Conservation (phyloP, 2,797 vertebrate genomes). For the Eremophila alpestris region DNA sequence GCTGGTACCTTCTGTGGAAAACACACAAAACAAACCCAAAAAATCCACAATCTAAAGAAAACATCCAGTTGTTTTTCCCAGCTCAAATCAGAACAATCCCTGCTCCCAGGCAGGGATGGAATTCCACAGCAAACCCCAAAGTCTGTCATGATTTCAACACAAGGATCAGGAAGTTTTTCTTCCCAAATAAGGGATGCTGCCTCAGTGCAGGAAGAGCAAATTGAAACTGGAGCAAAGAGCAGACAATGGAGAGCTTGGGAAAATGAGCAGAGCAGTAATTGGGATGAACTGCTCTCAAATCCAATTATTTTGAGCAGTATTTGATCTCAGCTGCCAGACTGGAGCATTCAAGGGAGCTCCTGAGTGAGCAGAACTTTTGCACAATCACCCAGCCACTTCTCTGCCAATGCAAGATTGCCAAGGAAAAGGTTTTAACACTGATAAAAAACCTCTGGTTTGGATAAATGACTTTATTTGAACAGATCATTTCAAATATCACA, state of each 20-base stretch:
- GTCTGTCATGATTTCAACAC: slow-evolving; percentile 36
- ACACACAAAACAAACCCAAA: background rate
- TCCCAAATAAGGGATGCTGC: slow-evolving; percentile 59
- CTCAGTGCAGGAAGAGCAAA: slow-evolving; percentile 51
- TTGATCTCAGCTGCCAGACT: background rate
- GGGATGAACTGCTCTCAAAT: background rate
- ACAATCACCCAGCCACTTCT: background rate
- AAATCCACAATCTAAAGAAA: background rate
- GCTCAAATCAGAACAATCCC: background rate
- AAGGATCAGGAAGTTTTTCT: slow-evolving; percentile 34
- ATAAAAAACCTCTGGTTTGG: background rate
- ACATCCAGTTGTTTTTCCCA: background rate
- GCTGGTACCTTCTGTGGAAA: background rate
- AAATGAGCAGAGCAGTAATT: background rate
- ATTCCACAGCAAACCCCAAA: slow-evolving; percentile 34
- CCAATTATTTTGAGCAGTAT: background rate
- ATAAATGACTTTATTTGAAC: background rate
- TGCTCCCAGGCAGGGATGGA: slow-evolving; percentile 20
- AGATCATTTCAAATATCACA: background rate
- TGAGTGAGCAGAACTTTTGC: background rate
- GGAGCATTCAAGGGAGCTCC: background rate
- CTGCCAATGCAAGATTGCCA: background rate
- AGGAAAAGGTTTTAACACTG: background rate
- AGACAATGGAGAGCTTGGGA: slow-evolving; percentile 19
- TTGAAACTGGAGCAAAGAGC: slow-evolving; percentile 53